Percentiles rank a stretch among this genome's conserved stretches.
These are phyloP conservation scores for Vidua macroura DNA, from an alignment of 2,113 vertebrate species.

Conservation along the genomic window DNA sequence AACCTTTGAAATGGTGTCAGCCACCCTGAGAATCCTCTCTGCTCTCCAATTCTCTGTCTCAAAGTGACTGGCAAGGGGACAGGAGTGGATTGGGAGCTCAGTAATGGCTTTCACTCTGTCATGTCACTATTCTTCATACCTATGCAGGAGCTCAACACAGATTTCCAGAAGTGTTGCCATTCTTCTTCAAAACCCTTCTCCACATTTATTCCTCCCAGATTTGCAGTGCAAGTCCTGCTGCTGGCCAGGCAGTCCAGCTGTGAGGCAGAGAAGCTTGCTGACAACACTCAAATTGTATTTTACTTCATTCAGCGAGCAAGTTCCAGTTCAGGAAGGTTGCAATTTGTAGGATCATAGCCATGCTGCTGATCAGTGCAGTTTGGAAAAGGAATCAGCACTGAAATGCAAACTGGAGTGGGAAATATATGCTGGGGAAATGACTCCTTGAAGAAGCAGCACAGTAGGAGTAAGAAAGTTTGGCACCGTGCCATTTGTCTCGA, in stretches of 20 bases:
- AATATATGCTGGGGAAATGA: background rate
- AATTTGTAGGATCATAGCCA: background rate
- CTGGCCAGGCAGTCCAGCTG: background rate
- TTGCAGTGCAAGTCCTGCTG: background rate
- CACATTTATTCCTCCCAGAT: background rate
- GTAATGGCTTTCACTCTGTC: background rate
- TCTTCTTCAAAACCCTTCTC: background rate
- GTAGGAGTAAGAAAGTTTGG: background rate
- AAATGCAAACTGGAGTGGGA: background rate
- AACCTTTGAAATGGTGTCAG: background rate
- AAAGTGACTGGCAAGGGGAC: background rate
- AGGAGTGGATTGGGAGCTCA: background rate
- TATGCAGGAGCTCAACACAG: background rate
- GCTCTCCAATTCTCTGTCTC: background rate
- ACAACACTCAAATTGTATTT: background rate
- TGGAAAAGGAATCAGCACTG: background rate
- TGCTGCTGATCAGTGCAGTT: background rate
- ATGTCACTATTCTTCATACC: background rate
- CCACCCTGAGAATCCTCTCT: background rate
- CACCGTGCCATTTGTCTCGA: rapidly evolving
- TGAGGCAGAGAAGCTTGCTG: background rate
- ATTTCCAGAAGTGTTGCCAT: background rate
- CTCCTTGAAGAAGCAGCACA: background rate
- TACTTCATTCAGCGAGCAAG: background rate
- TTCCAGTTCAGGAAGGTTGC: background rate